Conservation (phyloP, 2,888 invertebrate species). For the Agrochola litura region DNA sequence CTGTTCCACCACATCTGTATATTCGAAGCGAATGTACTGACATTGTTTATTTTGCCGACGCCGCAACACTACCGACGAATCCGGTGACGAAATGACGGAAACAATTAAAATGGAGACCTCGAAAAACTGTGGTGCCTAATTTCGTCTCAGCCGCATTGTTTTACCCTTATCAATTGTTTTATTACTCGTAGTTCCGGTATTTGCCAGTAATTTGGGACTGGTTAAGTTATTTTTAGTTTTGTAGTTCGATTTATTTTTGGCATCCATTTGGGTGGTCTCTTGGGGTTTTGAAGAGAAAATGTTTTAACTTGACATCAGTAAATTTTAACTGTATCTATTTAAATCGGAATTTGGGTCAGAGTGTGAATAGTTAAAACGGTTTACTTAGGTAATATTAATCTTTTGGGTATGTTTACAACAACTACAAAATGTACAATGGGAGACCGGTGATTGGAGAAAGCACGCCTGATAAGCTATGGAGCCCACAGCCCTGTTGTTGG, state of each 20-base stretch:
- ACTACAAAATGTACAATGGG: too few relatives aligned
- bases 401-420: neutral
- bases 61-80: slow-evolving; percentile 43
- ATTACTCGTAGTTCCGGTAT: slow-evolving; percentile 15
- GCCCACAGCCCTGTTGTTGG: too few relatives aligned
- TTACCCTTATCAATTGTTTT: slow-evolving; percentile 24
- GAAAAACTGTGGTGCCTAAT: slow-evolving; percentile 36
- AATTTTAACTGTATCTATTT: slow-evolving; percentile 16
- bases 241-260: slow-evolving; percentile 29
- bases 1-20: slow-evolving; percentile 30
- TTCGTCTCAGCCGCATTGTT: slow-evolving; percentile 22
- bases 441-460: too few relatives aligned
- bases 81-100: slow-evolving; percentile 66
- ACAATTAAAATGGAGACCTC: slow-evolving; percentile 67
- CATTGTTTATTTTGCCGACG: slow-evolving; percentile 65
- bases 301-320: slow-evolving; percentile 5
- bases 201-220: neutral
- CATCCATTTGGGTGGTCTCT: slow-evolving; percentile 48
- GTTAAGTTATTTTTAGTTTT: slow-evolving; percentile 28
- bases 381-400: neutral
- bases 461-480: too few relatives aligned
- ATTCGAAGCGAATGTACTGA: slow-evolving; percentile 36
- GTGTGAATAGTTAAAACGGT: neutral
- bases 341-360: neutral
- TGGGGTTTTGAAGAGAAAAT: slow-evolving; percentile 11